phyloP scores from a whole-genome alignment of 2,888 invertebrate genomes.

The Helobdella robusta region DNA sequence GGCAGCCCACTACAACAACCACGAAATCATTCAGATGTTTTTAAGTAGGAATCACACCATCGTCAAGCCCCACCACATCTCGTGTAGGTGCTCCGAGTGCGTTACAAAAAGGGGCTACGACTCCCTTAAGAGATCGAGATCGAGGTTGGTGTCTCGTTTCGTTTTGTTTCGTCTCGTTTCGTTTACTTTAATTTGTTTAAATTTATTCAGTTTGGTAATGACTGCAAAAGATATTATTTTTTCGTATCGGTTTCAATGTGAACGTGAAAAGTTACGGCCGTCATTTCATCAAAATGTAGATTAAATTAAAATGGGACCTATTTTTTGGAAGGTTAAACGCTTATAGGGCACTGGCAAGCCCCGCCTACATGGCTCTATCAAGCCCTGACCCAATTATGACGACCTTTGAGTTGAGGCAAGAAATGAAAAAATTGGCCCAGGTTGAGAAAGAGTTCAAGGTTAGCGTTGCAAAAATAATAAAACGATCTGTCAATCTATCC shows the following conservation, averaged over 20 bases:
- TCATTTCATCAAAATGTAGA: neutral
- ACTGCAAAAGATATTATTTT: too few species aligned
- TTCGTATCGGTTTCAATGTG: too few species aligned
- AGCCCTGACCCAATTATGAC: conserved; percentile 61
- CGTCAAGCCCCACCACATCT: conserved; percentile 56
- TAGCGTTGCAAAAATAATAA: conserved; percentile 24
- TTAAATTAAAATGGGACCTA: too few species aligned
- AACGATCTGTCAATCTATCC: neutral
- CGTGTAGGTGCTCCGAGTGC: conserved; percentile 48
- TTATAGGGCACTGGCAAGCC: conserved; percentile 61
- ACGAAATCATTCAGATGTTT: conserved; percentile 61
- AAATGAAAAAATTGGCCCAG: conserved; percentile 56
- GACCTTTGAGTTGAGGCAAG: conserved; percentile 59
- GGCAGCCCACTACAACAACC: conserved; percentile 63
- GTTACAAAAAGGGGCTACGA: conserved; percentile 49
- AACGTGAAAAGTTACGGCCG: neutral
- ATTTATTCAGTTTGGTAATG: too few species aligned
- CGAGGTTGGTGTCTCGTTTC: conserved; percentile 45
- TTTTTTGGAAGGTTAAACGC: conserved; percentile 54
- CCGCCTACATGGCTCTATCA: conserved; percentile 62
- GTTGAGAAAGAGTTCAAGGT: conserved; percentile 58
- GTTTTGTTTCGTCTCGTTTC: neutral
- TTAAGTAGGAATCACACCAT: conserved; percentile 61
- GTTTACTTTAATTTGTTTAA: too few species aligned
- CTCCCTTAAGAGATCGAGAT: conserved; percentile 51